phyloP scores from a whole-genome alignment of 2,797 vertebrate species.

The Echiichthys vipera region DNA sequence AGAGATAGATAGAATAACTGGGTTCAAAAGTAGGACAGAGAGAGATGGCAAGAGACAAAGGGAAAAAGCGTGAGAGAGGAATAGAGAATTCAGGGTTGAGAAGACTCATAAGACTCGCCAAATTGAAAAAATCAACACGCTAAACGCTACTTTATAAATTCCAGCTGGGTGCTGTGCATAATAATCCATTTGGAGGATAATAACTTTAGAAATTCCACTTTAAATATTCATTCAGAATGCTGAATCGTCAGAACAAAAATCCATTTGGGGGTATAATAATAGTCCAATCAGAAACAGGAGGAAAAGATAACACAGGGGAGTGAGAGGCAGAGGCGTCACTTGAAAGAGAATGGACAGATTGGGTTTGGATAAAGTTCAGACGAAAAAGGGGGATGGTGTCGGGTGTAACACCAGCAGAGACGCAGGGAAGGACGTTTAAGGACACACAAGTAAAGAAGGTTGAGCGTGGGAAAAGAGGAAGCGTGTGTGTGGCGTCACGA shows the following conservation, averaged over 20 bases:
- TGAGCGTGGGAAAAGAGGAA: slow-evolving; percentile 57
- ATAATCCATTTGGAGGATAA: slow-evolving; percentile 67
- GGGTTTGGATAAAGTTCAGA: slow-evolving; percentile 45
- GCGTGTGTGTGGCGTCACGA: slow-evolving; percentile 27
- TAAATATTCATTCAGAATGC: slow-evolving; percentile 66
- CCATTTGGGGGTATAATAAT: slow-evolving; percentile 62
- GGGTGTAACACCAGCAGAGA: slow-evolving; percentile 22
- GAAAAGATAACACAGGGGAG: slow-evolving; percentile 39
- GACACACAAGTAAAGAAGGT: slow-evolving; percentile 34
- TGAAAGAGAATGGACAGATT: slow-evolving; percentile 46
- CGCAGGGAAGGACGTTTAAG: slow-evolving; percentile 43
- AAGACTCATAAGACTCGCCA: slow-evolving; percentile 43
- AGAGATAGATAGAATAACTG: slow-evolving; percentile 71
- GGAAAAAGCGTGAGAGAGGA: slow-evolving; percentile 20
- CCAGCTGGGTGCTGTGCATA: slow-evolving; percentile 57
- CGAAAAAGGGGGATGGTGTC: neutral
- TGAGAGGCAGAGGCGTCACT: slow-evolving; percentile 24
- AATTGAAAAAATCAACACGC: slow-evolving; percentile 62
- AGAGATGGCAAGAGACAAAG: slow-evolving; percentile 63
- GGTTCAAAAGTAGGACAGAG: slow-evolving; percentile 81
- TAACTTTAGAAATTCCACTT: slow-evolving; percentile 60
- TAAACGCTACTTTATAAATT: slow-evolving; percentile 63
- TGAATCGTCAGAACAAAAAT: slow-evolving; percentile 63
- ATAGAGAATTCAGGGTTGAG: slow-evolving; percentile 43
- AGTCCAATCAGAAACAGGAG: slow-evolving; percentile 65